Conservation (phyloP, 2,888 invertebrate species). For the Micropterix aruncella region DNA sequence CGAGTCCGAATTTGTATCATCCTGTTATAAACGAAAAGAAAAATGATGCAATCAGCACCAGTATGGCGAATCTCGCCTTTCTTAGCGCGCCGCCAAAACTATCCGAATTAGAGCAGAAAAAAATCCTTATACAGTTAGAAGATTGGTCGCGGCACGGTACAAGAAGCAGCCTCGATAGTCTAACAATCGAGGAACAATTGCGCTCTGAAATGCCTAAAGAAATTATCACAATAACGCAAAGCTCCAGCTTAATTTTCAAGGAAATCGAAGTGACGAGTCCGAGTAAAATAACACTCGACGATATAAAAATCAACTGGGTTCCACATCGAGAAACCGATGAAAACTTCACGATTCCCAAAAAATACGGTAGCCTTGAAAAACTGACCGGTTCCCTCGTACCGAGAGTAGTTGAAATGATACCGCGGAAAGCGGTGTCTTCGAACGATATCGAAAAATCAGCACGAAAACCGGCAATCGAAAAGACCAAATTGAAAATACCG, state of each 20-base stretch:
- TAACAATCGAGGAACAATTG: conserved; percentile 33
- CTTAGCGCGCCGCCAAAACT: conserved; percentile 22
- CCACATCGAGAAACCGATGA: conserved; percentile 19
- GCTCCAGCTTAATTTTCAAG: conserved; percentile 28
- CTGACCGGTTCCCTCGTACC: conserved; percentile 15
- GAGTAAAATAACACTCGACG: conserved; percentile 31
- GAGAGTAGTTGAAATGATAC: conserved; percentile 16
- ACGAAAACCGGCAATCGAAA: conserved; percentile 11
- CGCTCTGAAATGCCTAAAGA: conserved; percentile 14
- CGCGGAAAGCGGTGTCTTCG: conserved; percentile 14
- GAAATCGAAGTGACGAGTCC: conserved; percentile 37
- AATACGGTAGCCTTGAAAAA: conserved; percentile 25
- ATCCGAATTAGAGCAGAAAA: conserved; percentile 33
- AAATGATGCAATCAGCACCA: conserved; percentile 24
- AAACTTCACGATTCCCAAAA: conserved; percentile 14
- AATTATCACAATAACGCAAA: conserved; percentile 9
- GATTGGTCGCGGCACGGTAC: conserved; percentile 37
- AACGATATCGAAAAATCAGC: conserved; percentile 10
- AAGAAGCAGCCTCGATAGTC: conserved; percentile 30
- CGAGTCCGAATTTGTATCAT: conserved; percentile 30
- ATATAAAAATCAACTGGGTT: conserved; percentile 25
- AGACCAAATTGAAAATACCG: conserved; percentile 11
- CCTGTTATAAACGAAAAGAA: conserved; percentile 7
- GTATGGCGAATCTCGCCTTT: conserved; percentile 28
- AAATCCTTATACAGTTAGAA: conserved; percentile 31